Percentiles rank a stretch among this genome's conserved stretches.
phyloP scores from a whole-genome alignment of 2,888 invertebrate species.

The Malacosoma neustria region DNA sequence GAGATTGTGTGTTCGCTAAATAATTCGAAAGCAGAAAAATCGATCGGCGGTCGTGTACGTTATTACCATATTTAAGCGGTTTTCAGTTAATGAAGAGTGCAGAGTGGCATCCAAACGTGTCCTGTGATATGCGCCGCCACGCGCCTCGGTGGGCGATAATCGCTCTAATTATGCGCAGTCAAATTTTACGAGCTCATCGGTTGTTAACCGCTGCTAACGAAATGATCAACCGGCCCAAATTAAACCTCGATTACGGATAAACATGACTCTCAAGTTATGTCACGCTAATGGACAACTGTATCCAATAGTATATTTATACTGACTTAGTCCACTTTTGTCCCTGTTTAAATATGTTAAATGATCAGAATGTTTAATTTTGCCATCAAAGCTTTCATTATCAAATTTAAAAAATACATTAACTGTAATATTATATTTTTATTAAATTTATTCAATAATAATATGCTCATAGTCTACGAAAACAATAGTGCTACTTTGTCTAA shows the following conservation, averaged over 20 bases:
- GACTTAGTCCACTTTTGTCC: no score
- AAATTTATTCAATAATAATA: no score
- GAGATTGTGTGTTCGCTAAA: no score
- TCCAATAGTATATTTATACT: no score
- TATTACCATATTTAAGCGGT: conserved; percentile 65
- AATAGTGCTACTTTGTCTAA: no score
- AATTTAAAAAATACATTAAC: no score
- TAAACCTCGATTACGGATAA: conserved; percentile 35
- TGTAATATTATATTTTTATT: no score
- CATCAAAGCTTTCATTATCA: no score
- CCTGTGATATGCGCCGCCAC: conserved; percentile 43
- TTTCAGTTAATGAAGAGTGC: conserved; percentile 59
- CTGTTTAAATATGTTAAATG: no score
- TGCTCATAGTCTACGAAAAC: no score
- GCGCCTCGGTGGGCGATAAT: conserved; percentile 50
- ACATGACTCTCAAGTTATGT: background rate
- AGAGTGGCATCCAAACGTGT: conserved; percentile 35
- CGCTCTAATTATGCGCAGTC: conserved; percentile 68
- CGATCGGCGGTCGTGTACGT: conserved; percentile 36
- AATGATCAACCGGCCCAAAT: conserved; percentile 55
- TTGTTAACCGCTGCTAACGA: conserved; percentile 58
- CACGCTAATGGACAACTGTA: no score
- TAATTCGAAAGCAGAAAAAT: conserved; percentile 32
- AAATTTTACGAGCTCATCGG: conserved; percentile 69
- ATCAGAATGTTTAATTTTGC: no score